Evolutionary conservation across 2,888 invertebrate genomes (phyloP).

Genomic region (Eristalis tenax): DNA sequence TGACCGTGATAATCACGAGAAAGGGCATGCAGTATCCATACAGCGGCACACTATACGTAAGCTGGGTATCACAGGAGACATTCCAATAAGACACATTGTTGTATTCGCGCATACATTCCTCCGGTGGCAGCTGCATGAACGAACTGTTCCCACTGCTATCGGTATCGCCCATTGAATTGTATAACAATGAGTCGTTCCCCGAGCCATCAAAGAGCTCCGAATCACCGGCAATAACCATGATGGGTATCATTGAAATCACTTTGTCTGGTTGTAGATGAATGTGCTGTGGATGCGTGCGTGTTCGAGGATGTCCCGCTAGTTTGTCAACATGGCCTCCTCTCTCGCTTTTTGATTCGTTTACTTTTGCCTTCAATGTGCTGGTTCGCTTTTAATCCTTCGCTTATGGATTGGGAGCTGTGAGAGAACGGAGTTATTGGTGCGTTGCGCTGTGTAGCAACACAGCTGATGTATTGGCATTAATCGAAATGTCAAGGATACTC

Average conservation of each 20-base stretch:
- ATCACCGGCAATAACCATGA: conserved; percentile 43
- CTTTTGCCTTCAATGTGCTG: background rate
- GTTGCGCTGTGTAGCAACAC: background rate
- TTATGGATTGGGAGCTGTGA: background rate
- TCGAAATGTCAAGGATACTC: conserved; percentile 1
- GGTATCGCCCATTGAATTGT: conserved; percentile 37
- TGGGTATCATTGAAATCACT: conserved; percentile 51
- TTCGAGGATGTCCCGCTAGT: background rate
- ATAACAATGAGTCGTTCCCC: conserved; percentile 43
- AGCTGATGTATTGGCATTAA: background rate
- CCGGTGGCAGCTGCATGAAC: conserved; percentile 59
- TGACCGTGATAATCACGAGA: conserved; percentile 91
- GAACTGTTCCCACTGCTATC: conserved; percentile 39
- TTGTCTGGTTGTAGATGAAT: background rate
- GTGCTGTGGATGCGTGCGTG: background rate
- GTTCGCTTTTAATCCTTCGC: background rate
- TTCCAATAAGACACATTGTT: conserved; percentile 79
- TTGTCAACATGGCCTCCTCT: background rate
- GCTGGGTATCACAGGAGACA: conserved; percentile 79
- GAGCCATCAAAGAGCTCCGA: conserved; percentile 36
- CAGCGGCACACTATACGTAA: conserved; percentile 79
- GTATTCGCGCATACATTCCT: conserved; percentile 74
- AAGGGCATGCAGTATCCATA: conserved; percentile 85
- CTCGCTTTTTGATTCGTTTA: background rate
- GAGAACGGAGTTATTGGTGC: background rate